phyloP scores from a whole-genome alignment of 53 echinoderm and acorn worm genomes.

The Crossaster papposus region DNA sequence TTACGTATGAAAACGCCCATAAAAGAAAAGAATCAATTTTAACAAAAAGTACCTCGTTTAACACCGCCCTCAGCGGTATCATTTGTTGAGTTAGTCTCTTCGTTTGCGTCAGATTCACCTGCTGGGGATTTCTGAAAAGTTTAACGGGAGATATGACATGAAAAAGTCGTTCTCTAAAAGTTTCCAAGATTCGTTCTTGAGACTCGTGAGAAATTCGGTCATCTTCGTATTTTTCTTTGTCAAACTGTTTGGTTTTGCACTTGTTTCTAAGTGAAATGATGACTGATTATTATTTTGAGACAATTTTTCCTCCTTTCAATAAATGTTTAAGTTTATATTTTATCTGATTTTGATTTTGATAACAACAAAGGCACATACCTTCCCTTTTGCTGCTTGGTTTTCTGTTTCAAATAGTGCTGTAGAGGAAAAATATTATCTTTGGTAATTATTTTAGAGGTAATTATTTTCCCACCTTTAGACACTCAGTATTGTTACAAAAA shows the following conservation, averaged over 20 bases:
- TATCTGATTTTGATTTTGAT: too few species aligned
- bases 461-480: too few species aligned
- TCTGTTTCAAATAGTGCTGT: background rate
- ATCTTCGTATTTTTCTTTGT: too few species aligned
- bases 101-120: background rate
- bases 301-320: too few species aligned
- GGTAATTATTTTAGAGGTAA: background rate
- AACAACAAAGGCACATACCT: background rate
- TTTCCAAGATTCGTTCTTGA: background rate
- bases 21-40: too few species aligned
- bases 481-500: too few species aligned
- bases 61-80: constrained; percentile 26
- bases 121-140: background rate
- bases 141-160: background rate
- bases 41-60: constrained; percentile 26
- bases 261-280: background rate
- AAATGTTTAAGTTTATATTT: too few species aligned
- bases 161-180: background rate
- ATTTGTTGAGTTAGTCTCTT: background rate
- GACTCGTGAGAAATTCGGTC: too few species aligned
- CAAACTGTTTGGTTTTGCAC: too few species aligned
- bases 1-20: too few species aligned
- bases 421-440: background rate
- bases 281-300: background rate
- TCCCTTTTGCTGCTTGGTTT: background rate